phyloP scores from a whole-genome alignment of 2,113 vertebrate genomes.

The Nibea albiflora region DNA sequence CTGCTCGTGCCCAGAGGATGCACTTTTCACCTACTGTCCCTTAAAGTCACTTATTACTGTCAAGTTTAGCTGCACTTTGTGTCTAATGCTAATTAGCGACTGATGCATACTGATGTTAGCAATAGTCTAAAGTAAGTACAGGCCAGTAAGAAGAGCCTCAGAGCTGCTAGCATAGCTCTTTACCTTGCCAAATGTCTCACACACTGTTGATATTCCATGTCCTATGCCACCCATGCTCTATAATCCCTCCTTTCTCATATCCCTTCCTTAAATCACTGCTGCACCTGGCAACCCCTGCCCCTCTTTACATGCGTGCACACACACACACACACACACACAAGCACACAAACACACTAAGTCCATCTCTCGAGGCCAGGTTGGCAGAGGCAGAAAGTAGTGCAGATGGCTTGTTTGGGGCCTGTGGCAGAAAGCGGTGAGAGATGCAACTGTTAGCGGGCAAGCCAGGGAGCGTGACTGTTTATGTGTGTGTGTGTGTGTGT shows the following conservation, averaged over 20 bases:
- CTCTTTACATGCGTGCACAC: background rate
- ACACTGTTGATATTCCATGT: background rate
- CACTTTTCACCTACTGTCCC: too few relatives aligned
- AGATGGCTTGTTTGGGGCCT: constrained; percentile 75
- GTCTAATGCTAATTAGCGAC: too few relatives aligned
- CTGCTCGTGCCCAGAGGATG: too few relatives aligned
- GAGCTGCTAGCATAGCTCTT: background rate
- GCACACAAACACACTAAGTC: constrained; percentile 27
- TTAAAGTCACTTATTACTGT: too few relatives aligned
- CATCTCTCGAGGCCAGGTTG: constrained; percentile 60
- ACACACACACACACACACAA: background rate
- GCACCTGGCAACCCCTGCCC: constrained; percentile 36
- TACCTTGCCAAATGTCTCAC: background rate
- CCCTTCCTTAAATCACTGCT: constrained; percentile 37
- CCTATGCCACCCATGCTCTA: background rate
- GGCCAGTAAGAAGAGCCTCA: too few relatives aligned
- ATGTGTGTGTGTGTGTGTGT: constrained; percentile 6
- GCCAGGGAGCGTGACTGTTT: constrained; percentile 8
- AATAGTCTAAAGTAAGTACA: too few relatives aligned
- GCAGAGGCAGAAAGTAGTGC: constrained; percentile 59
- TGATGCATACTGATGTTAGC: too few relatives aligned
- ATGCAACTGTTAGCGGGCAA: constrained; percentile 55
- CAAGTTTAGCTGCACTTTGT: too few relatives aligned
- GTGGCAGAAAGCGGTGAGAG: constrained; percentile 66
- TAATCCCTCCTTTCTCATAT: constrained; percentile 29